Conservation (phyloP, 2,888 invertebrate species). For the Netelia inedita region DNA sequence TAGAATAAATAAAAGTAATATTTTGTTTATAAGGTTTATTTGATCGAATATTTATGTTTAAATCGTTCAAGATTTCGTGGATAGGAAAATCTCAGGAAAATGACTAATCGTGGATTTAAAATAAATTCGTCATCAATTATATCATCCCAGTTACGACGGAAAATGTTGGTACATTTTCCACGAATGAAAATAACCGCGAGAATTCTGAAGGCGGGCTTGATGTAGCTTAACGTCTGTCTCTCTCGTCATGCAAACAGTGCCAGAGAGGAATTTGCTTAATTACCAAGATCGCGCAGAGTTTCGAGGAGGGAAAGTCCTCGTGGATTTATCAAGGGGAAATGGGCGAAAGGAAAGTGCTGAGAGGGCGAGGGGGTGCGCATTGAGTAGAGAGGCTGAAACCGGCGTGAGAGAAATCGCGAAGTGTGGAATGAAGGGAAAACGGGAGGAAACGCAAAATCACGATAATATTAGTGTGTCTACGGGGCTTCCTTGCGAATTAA, state of each 20-base stretch:
- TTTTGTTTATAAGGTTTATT: neutral
- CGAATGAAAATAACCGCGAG: constrained; percentile 21
- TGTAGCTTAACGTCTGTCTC: neutral
- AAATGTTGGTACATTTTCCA: constrained; percentile 21
- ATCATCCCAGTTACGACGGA: too few relatives aligned
- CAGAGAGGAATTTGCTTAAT: constrained; percentile 25
- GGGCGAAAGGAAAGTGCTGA: neutral
- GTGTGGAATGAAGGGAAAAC: constrained; percentile 6
- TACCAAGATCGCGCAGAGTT: constrained; percentile 22
- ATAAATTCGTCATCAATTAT: constrained; percentile 37
- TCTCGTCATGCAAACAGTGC: constrained; percentile 5
- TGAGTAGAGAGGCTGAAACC: neutral
- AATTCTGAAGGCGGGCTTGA: neutral
- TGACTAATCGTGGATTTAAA: constrained; percentile 1
- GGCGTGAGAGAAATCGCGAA: neutral
- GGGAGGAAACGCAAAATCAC: neutral
- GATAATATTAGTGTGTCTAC: constrained; percentile 57
- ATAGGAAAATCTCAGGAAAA: neutral
- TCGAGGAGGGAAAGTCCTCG: constrained; percentile 15
- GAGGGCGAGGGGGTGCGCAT: neutral
- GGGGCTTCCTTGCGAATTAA: constrained; percentile 57
- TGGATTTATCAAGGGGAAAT: constrained; percentile 24
- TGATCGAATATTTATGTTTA: neutral
- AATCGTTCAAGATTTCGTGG: neutral
- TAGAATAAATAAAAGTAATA: neutral